Conservation (phyloP, 2,888 invertebrate species). For the Barypeithes pellucidus region DNA sequence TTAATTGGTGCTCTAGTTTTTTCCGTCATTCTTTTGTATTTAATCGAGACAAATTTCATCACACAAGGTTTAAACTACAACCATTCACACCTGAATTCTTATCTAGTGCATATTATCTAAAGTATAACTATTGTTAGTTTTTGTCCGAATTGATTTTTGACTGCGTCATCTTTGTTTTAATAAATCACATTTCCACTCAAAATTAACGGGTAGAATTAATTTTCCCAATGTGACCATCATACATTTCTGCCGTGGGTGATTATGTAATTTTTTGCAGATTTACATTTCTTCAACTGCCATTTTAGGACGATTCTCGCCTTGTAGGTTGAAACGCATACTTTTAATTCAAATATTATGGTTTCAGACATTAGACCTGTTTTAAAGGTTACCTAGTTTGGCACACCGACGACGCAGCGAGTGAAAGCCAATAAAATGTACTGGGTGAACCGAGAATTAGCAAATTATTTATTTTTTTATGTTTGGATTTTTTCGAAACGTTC, state of each 20-base stretch:
- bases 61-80: no score
- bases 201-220: no score
- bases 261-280: no score
- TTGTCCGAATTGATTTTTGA: no score
- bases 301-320: neutral
- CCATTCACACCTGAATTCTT: no score
- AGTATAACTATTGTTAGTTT: no score
- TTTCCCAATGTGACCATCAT: no score
- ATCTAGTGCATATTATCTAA: no score
- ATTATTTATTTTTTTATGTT: neutral
- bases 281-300: neutral
- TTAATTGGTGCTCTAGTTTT: neutral
- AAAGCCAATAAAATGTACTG: neutral
- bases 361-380: neutral
- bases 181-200: no score
- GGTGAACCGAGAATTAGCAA: neutral
- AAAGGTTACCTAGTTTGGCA: constrained; percentile 11
- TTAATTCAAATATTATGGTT: neutral
- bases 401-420: neutral
- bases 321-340: constrained; percentile 1
- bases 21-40: neutral
- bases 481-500: no score
- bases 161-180: no score
- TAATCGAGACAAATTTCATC: neutral
- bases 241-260: no score